Percentiles rank a stretch among this genome's conserved stretches.
Conservation (phyloP, 2,113 vertebrate genomes). For the Spea bombifrons region DNA sequence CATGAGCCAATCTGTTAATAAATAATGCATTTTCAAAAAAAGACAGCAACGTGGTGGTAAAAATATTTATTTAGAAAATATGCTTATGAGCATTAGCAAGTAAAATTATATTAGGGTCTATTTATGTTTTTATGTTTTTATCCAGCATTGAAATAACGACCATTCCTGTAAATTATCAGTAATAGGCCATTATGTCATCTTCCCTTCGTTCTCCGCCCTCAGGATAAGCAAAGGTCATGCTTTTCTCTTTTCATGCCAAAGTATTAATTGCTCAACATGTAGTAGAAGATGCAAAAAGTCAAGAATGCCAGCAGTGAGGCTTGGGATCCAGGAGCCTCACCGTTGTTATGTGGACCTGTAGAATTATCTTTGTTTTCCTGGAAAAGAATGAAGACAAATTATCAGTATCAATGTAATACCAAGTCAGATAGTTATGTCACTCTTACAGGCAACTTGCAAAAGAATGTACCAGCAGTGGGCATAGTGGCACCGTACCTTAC, state of each 20-base stretch:
- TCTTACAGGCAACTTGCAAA: too few relatives aligned
- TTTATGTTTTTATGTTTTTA: too few relatives aligned
- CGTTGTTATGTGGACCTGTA: neutral
- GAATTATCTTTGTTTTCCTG: neutral
- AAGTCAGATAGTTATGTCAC: too few relatives aligned
- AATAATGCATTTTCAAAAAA: neutral
- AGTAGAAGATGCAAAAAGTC: constrained; percentile 1
- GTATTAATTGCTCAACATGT: constrained; percentile 17
- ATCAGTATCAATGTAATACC: too few relatives aligned
- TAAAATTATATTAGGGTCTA: neutral
- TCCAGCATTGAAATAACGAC: neutral
- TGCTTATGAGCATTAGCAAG: neutral
- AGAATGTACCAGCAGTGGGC: too few relatives aligned
- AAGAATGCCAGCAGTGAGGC: constrained; percentile 8
- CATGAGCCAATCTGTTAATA: neutral
- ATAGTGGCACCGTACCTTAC: too few relatives aligned
- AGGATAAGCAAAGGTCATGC: neutral
- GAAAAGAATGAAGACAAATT: neutral
- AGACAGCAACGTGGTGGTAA: neutral
- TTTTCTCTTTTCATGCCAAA: neutral
- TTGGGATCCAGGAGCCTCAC: neutral
- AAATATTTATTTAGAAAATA: neutral
- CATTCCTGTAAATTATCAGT: neutral
- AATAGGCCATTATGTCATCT: neutral
- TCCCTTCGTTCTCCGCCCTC: neutral